These are phyloP conservation scores for Chlorospingus semifuscus DNA, from an alignment of 2,797 vertebrate genomes.

Conservation along the genomic window DNA sequence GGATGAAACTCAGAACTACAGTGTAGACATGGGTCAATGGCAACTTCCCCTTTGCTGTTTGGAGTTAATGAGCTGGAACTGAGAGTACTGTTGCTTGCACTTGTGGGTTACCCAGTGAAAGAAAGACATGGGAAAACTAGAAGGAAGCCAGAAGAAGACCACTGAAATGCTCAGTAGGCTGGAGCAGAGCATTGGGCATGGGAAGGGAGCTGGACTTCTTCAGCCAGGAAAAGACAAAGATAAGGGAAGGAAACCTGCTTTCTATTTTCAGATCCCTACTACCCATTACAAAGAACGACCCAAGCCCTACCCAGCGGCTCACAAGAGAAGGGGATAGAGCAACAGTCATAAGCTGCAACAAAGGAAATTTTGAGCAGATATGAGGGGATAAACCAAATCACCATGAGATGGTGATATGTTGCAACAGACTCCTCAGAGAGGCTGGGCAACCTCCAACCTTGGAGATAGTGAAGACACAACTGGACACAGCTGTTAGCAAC, in stretches of 20 bases:
- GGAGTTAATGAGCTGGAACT: not conserved
- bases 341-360: not conserved
- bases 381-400: not conserved
- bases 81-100: not conserved
- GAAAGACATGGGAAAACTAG: not conserved
- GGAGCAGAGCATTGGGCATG: not conserved
- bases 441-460: not conserved
- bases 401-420: not conserved
- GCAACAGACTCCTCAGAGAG: not conserved
- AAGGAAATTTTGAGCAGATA: not conserved
- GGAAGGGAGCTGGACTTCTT: not conserved
- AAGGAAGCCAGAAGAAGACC: not conserved
- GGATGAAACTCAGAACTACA: not conserved
- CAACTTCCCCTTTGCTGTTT: not conserved
- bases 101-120: not conserved
- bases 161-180: not conserved
- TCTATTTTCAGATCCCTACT: not conserved
- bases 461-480: not conserved
- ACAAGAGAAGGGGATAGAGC: not conserved
- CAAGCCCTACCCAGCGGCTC: not conserved
- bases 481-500: not conserved
- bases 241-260: not conserved
- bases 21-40: fast-evolving
- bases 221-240: not conserved
- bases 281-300: not conserved